Base-by-base conservation (phyloP, 2,797 vertebrate genomes). In the Anguilla marmorata region DNA sequence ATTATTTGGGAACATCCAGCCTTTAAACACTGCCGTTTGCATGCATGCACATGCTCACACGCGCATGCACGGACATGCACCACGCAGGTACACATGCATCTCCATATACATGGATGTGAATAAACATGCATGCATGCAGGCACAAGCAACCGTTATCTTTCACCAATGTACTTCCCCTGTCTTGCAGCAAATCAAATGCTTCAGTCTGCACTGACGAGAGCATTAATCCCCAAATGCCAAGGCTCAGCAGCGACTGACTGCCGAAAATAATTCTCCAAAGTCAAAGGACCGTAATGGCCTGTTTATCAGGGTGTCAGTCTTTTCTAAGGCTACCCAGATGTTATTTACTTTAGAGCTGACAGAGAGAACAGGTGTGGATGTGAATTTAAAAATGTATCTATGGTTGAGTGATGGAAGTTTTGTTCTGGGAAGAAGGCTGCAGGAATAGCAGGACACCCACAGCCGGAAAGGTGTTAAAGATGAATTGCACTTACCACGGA, bases 261-360 rank as follows among this genome's bases (percentile, higher is more conserved):
- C 58, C 7, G 79, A 86, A 84, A 69, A 83, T 72, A 88, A 41
- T 85, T 85, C 79, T 41, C 27, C n/a, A 33, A 54, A 86, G 87
- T 88, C 85, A 88, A 86, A 66, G 76, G 85, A 88, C 30, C 9
- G 88, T 54, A 72, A 88, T 86, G 41, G 48, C 45, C 79, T 66
- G 76, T 72, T 88, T 86, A 84, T 84, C 27, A 5, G 33, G 21
- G 37, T 11, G 83, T 69, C 72, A 84, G 27, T 24, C 2, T 83
- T 83, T 88, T 30, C 85, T 86, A 69, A 82, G 54, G 85, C 72
- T 8, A 30, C 30, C 30, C 79, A n/a, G 45, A 9, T 83, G 27
- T 82, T 83, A 86, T 88, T 86, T 54, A 88, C 85, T 88, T 63
- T 88, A 14, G 19, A 33, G 52, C 85, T 86, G 88, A 85, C 54